These are phyloP conservation scores for Mechanitis messenoides DNA, from an alignment of 2,888 invertebrate genomes.

Conservation along the genomic window DNA sequence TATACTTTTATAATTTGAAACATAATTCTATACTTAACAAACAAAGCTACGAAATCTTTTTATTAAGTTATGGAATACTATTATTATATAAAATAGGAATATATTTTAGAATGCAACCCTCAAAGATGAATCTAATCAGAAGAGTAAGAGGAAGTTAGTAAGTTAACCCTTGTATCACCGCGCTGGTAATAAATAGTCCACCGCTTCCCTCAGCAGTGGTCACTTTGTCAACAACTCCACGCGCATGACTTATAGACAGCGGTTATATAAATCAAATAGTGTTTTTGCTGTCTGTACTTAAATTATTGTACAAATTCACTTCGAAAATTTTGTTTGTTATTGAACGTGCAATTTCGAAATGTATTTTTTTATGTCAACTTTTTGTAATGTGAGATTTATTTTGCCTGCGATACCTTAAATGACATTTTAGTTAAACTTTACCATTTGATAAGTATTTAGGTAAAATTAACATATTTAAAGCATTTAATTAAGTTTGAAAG, in stretches of 20 bases:
- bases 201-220: slow-evolving; percentile 14
- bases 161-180: slow-evolving; percentile 18
- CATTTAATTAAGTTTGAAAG: too few species aligned
- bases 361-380: too few species aligned
- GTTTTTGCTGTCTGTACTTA: slow-evolving; percentile 17
- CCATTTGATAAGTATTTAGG: not conserved
- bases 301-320: not conserved
- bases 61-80: too few species aligned
- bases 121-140: not conserved
- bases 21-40: too few species aligned
- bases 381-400: too few species aligned
- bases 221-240: slow-evolving; percentile 24
- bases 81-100: too few species aligned
- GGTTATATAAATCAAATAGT: slow-evolving; percentile 23
- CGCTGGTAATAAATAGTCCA: slow-evolving; percentile 18
- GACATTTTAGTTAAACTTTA: not conserved
- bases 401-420: too few species aligned
- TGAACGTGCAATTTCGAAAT: too few species aligned
- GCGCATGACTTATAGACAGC: slow-evolving; percentile 22
- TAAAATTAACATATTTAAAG: not conserved
- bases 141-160: slow-evolving; percentile 54
- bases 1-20: too few species aligned
- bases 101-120: too few species aligned
- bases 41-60: too few species aligned
- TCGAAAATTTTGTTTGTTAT: too few species aligned